Base-by-base conservation (phyloP, 2,797 vertebrate species). In the Gymnodraco acuticeps region DNA sequence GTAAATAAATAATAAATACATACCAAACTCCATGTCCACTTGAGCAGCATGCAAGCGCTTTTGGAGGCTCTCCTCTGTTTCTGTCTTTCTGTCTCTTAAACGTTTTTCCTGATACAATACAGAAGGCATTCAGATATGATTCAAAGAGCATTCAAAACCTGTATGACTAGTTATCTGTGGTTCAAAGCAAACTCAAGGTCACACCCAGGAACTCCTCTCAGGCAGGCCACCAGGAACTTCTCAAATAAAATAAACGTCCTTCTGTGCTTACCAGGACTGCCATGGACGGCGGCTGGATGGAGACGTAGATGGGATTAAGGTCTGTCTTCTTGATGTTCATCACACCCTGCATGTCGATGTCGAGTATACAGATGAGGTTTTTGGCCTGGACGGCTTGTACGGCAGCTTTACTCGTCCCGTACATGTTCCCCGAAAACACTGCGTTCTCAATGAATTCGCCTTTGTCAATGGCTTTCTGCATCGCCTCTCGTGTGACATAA, bases 331-430 rank as follows among this genome's bases (percentile, higher is more conserved):
- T 99, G 77, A 99, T 96, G 94, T 94, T 99, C 75, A 88, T 96
- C 81, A 99, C 98, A 0, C 98, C 98, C 93, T 99, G 98, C 94
- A 99, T 96, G 91, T 99, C 98, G 0, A 99, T 95, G 73, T 99
- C 98, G 6, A 99, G 94, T 77, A 99, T 90, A 3, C 98, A 99
- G 93, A 99, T 99, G 88, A 97, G 96, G 92, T 99, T 99, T 93
- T 93, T 94, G 70, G 96, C 96, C 91, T 97, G 97, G 54, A 99
- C 98, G 0, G 92, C 96, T 69, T 96, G 95, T 48, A 99, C 96
- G 0, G 98, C 96, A 0, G 94, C 96, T 95, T 98, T 99, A 86
- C 98, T 99, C 0, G 98, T 99, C 78, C 98, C 98, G 0, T 99
- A 99, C 90, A 99, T 91, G 71, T 99, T 99, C 53, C 97, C 98